Evolutionary conservation across 37 sponge, comb jelly and placozoan species (phyloP), one percentile per base, ranked within the genome.

Genomic region (Spongilla lacustris): DNA sequence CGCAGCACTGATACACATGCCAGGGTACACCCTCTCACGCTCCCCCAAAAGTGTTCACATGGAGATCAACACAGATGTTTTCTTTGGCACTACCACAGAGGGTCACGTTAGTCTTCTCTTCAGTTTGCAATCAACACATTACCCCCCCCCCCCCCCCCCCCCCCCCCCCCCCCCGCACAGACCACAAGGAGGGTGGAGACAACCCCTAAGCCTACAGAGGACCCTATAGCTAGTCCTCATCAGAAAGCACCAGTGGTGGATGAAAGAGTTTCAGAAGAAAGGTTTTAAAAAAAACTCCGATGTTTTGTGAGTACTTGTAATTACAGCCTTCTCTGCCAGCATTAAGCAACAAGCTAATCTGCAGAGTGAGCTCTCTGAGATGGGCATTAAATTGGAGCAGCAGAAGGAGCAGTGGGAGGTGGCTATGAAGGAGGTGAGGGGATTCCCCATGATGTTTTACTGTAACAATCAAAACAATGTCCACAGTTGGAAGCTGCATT

Each of bases 21-120:
- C 75, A 10, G 82, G 76, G 2, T 81, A 82, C 76, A 41, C 88
- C 12, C 75, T 87, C 49, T 36, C 24, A 32, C 82, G 82, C 24
- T 68, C 76, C 32, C 82, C 83, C 46, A 66, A 68, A 28, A 67
- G 67, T 29, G 76, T 81, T 4, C 66, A 35, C 30, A 81, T 81
- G 83, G 68, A 81, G 25, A 87, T 87, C 0, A 58, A 81, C 75
- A 81, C 88, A 73, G 58, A 31, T 12, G n/a, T 66, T 9, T 86
- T 86, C 79, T 86, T 86, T 86, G 86, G 86, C 69, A 80, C 71
- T 0, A 69, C 69, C 21, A 25, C 67, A 0, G 22, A 9, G 66
- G 36, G 38, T 58, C 41, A 41, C 3, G 41, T 41, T 41, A 41
- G 41, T 9, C 41, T 6, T 41, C n/a, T n/a, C n/a, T n/a, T n/a